These are phyloP conservation scores for Syngnathus typhle DNA, from an alignment of 2,113 vertebrate species.

Conservation along the genomic window DNA sequence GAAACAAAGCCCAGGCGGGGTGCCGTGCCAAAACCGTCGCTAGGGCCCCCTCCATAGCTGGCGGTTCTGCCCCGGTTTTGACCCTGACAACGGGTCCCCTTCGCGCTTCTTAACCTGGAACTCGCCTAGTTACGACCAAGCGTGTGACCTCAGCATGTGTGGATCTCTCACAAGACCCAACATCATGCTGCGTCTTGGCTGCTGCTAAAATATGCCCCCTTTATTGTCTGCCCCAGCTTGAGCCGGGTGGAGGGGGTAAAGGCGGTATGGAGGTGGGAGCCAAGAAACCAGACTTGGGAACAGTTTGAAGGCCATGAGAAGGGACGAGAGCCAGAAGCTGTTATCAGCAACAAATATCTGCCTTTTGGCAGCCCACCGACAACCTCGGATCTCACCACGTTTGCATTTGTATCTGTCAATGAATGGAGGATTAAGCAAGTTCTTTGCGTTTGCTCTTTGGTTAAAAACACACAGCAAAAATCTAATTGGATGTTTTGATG, in stretches of 20 bases:
- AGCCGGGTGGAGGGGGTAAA: conserved; percentile 24
- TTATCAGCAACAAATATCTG: conserved; percentile 26
- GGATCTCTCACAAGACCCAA: conserved; percentile 59
- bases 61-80: conserved; percentile 62
- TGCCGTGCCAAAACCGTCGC: conserved; percentile 44
- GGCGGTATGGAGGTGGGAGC: conserved; percentile 35
- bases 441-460: conserved; percentile 4
- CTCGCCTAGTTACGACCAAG: conserved; percentile 57
- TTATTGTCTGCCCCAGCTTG: conserved; percentile 64
- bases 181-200: conserved; percentile 61
- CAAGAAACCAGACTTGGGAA: conserved; percentile 49
- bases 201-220: conserved; percentile 55
- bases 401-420: conserved; percentile 37
- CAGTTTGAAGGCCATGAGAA: conserved; percentile 25
- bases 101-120: conserved; percentile 55
- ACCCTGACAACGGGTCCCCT: conserved; percentile 66
- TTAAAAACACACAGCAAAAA: background rate
- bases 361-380: conserved; percentile 11
- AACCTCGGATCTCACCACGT: conserved; percentile 33
- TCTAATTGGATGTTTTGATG: conserved; percentile 2
- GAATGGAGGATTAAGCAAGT: background rate
- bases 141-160: conserved; percentile 71
- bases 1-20: conserved; percentile 67
- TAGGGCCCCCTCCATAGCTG: conserved; percentile 38
- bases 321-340: conserved; percentile 16